Evolutionary conservation across 2,113 vertebrate genomes (phyloP).

Genomic region (Pachycephala philippinensis): DNA sequence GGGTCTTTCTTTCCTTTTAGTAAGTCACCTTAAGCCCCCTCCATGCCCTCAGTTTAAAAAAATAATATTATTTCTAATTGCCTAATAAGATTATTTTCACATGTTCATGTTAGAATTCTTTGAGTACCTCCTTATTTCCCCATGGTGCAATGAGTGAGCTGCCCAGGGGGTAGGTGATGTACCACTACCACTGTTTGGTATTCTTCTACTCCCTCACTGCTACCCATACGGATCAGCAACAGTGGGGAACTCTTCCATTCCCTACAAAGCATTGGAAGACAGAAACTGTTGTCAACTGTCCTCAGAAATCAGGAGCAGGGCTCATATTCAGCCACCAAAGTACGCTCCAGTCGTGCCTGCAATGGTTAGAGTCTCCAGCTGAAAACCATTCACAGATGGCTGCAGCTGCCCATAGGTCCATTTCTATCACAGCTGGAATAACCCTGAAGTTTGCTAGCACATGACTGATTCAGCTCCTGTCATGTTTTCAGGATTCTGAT

Average conservation of each 20-base stretch:
- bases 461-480: background rate
- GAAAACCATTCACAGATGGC: background rate
- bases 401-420: background rate
- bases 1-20: background rate
- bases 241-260: background rate
- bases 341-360: background rate
- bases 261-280: background rate
- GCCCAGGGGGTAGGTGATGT: background rate
- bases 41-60: background rate
- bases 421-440: background rate
- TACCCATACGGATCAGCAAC: background rate
- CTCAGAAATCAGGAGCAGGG: background rate
- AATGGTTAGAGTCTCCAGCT: background rate
- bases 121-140: background rate
- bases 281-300: background rate
- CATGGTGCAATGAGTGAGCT: rapidly evolving
- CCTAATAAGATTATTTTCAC: background rate
- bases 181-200: background rate
- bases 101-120: background rate
- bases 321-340: background rate
- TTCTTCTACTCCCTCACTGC: background rate
- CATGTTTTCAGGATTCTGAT: background rate
- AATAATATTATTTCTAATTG: background rate
- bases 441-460: background rate
- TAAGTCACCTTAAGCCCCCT: background rate